Conservation (phyloP, 2,888 invertebrate genomes). For the Matsumyia berberina region DNA sequence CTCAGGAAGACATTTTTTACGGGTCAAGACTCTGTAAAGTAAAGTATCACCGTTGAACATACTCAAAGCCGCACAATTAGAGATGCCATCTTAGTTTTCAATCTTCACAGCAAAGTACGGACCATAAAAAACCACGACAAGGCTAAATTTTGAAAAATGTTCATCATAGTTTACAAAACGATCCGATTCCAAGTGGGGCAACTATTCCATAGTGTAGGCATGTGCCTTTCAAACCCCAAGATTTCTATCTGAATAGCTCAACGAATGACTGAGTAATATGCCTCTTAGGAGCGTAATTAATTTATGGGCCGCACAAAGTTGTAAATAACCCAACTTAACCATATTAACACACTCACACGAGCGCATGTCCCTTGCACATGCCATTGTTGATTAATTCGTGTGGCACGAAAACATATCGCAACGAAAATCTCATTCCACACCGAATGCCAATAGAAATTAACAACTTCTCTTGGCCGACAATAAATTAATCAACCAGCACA, state of each 20-base stretch:
- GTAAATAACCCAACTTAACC: constrained; percentile 23
- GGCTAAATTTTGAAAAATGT: no score
- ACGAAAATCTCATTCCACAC: constrained; percentile 71
- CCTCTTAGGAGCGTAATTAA: constrained; percentile 38
- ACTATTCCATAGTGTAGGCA: neutral
- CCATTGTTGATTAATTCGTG: constrained; percentile 75
- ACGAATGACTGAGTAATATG: constrained; percentile 11
- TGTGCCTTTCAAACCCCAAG: neutral
- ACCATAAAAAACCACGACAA: no score
- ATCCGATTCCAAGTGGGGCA: no score
- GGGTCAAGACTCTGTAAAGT: no score
- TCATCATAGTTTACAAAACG: no score
- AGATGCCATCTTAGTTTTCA: no score
- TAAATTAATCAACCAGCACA: constrained; percentile 66
- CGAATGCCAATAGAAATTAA: constrained; percentile 76
- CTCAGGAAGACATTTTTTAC: no score
- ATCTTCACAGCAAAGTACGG: no score
- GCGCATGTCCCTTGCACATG: constrained; percentile 40
- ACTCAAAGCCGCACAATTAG: no score
- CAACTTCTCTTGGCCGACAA: constrained; percentile 71
- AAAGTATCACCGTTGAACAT: no score
- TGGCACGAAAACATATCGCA: constrained; percentile 73
- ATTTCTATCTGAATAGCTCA: neutral
- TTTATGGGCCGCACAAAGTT: constrained; percentile 25
- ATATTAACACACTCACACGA: constrained; percentile 13